Percentiles rank a stretch among this genome's conserved stretches.
These are phyloP conservation scores for Cheilinus undulatus DNA, from an alignment of 2,113 vertebrate genomes.

Conservation along the genomic window DNA sequence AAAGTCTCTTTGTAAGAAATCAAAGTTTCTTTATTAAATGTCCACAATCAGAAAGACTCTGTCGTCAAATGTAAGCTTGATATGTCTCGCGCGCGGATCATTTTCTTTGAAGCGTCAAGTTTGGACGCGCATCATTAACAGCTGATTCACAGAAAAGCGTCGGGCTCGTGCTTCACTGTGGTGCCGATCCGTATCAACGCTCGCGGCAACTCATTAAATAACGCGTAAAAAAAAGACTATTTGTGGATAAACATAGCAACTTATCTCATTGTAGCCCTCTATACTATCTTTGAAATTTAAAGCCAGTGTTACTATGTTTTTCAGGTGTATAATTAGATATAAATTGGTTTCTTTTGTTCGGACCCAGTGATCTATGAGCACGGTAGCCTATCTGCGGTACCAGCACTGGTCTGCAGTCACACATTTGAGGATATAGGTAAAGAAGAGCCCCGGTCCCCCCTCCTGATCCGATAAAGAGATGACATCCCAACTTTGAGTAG, in stretches of 20 bases:
- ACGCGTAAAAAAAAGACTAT: slow-evolving; percentile 41
- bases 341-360: slow-evolving; percentile 85
- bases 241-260: slow-evolving; percentile 1
- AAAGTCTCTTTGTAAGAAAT: slow-evolving; percentile 8
- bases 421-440: slow-evolving; percentile 46
- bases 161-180: slow-evolving; percentile 11
- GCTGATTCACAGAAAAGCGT: slow-evolving; percentile 46
- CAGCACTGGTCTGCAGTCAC: slow-evolving; percentile 76
- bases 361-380: slow-evolving; percentile 85
- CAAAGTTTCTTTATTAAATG: slow-evolving; percentile 62
- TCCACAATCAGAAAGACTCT: slow-evolving; percentile 35
- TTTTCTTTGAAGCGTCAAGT: slow-evolving; percentile 62
- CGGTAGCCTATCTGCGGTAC: slow-evolving; percentile 73
- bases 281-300: not conserved
- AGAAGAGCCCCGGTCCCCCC: slow-evolving; percentile 54
- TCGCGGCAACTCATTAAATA: slow-evolving; percentile 30
- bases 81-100: slow-evolving; percentile 36
- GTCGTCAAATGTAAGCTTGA: slow-evolving; percentile 56
- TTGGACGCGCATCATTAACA: slow-evolving; percentile 60
- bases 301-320: slow-evolving; percentile 31
- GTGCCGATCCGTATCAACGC: slow-evolving; percentile 25
- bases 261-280: too few relatives aligned
- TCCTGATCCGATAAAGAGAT: slow-evolving; percentile 79
- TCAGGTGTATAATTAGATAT: slow-evolving; percentile 41
- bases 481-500: slow-evolving; percentile 87